Evolutionary conservation across 2,888 invertebrate genomes (phyloP), one percentile per base, ranked within the genome.

Genomic region (Cataglyphis albicans): DNA sequence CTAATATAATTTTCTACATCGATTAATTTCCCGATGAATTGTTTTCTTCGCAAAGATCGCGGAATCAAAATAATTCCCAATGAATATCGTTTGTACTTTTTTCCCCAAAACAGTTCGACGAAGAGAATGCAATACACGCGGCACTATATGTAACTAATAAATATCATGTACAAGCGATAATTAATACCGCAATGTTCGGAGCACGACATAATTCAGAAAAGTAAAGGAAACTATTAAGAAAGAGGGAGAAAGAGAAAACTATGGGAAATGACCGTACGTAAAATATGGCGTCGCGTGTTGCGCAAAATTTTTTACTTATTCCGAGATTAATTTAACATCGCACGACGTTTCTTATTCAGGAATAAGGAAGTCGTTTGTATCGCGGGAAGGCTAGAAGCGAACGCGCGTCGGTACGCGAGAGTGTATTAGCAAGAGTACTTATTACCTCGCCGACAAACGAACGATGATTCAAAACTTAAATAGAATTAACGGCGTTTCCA

Each of bases 291-390:
- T 78, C 78, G 78, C 78, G 78, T 78, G 78, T 70, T 44, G 78
- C 44, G 59, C 78, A 21, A 18, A 44, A 70, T 70, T 78, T 78
- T 78, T 78, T 78, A 78, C 70, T 59, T 78, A 70, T 70, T 70
- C 78, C 78, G 78, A 80, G 70, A 59, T 80, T 80, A 80, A 80
- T 80, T 80, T 61, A 80, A 44, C 70, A 44, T 61, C 78, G 78
- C 78, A 57, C 67, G 67, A 76, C 67, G 70, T 80, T 25, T 25
- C 25, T 25, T 80, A 70, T 59, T 70, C 70, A 70, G 78, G 44
- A 70, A 59, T 70, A 80, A 80, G 78, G 78, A 80, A 80, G 78
- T 80, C 78, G 70, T 80, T 80, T 80, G 78, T 80, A 80, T 70
- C 25, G 59, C 70, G 59, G 15, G 44, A 70, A 70, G 52, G 41